phyloP scores from a whole-genome alignment of 1,140 invertebrate genomes.

The Listronotus oregonensis region DNA sequence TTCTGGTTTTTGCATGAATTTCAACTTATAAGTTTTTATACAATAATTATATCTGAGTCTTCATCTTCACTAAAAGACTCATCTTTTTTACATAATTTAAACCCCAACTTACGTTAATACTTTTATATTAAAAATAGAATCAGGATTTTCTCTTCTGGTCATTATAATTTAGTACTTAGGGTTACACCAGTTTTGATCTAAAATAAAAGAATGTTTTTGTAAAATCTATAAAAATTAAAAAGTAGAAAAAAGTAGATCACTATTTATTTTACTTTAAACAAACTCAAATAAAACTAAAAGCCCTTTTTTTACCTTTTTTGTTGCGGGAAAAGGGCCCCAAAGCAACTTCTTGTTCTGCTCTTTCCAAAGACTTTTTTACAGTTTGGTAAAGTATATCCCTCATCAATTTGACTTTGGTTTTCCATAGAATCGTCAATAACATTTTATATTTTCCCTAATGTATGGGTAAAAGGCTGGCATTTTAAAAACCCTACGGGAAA shows the following conservation, averaged over 20 bases:
- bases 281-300: no score
- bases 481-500: slow-evolving; percentile 62
- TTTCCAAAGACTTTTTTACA: slow-evolving; percentile 46
- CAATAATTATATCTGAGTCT: slow-evolving; percentile 20
- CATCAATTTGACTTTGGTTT: slow-evolving; percentile 42
- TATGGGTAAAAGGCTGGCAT: slow-evolving; percentile 62
- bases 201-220: no score
- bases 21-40: no score
- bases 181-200: slow-evolving; percentile 22
- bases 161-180: slow-evolving; percentile 23
- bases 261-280: no score
- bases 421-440: slow-evolving; percentile 47
- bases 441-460: slow-evolving; percentile 58
- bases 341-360: slow-evolving; percentile 47
- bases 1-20: no score
- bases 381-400: slow-evolving; percentile 48
- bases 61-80: slow-evolving; percentile 12
- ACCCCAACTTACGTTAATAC: slow-evolving; percentile 28
- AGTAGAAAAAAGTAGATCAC: no score
- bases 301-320: slow-evolving; percentile 22
- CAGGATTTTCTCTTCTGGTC: slow-evolving; percentile 30
- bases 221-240: no score
- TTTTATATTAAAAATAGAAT: slow-evolving; percentile 28
- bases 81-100: slow-evolving; percentile 14
- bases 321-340: slow-evolving; percentile 50